Percentiles rank a stretch among this genome's conserved stretches.
phyloP scores from a whole-genome alignment of 2,888 invertebrate species.

The Pristionchus entomophagus region DNA sequence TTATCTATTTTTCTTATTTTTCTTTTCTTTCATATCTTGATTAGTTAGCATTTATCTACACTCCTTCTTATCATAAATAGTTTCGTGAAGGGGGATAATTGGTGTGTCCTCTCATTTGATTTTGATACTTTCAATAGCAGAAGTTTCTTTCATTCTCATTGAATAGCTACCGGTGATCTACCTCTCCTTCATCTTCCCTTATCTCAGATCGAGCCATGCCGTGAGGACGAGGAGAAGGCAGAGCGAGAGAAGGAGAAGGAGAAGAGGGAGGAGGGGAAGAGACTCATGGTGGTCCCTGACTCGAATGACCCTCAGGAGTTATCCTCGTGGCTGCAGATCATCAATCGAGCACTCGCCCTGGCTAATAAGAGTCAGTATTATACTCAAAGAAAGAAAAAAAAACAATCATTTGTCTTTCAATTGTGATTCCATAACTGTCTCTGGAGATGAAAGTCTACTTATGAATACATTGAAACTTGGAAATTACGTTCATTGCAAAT shows the following conservation, averaged over 20 bases:
- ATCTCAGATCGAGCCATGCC: constrained; percentile 51
- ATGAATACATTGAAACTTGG: no score
- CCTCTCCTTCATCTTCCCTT: no score
- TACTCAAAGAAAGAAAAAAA: no score
- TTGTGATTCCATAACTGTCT: no score
- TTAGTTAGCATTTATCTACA: no score
- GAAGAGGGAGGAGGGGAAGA: constrained; percentile 41
- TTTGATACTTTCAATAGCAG: background rate
- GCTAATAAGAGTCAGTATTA: constrained; percentile 55
- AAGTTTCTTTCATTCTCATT: no score
- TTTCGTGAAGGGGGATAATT: background rate
- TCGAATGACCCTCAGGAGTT: constrained; percentile 52
- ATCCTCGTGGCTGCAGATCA: constrained; percentile 57
- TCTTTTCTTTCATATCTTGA: no score
- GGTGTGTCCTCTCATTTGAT: background rate
- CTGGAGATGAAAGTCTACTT: no score
- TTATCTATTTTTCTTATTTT: background rate
- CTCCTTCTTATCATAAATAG: no score
- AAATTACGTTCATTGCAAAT: no score
- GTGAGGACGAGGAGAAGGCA: constrained; percentile 48
- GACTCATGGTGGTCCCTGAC: constrained; percentile 55
- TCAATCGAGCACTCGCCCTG: constrained; percentile 61
- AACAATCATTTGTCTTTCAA: no score
- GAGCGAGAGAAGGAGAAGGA: constrained; percentile 50
- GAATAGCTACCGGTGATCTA: no score